Evolutionary conservation across 1,140 invertebrate species (phyloP), one percentile per base, ranked within the genome.

Genomic region (Cotesia glomerata): DNA sequence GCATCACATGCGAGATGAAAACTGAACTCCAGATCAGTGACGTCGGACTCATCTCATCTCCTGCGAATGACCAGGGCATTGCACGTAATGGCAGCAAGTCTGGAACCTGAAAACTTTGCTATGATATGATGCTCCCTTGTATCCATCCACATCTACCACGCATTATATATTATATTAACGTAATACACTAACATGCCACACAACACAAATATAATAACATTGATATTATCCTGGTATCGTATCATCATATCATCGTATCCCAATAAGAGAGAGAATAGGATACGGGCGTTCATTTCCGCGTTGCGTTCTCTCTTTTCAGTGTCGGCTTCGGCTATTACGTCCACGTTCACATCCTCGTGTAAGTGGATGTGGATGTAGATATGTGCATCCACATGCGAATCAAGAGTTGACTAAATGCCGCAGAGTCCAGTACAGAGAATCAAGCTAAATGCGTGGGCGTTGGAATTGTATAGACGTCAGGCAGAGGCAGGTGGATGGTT

Each of bases 401-500:
- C 35, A 45, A 64, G 75, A 78, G 72, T 74, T 74, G 79, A 72
- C 59, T 74, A 65, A 62, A 70, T 62, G 68, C 54, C 18, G 73
- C 70, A 34, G 58, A 70, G 32, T 32, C 36, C 14, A 32, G n/a
- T 3, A 14, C 1, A 45, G 69, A 74, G 78, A 72, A 63, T 72
- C 65, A 59, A 34, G 72, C 73, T 61, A 64, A 67, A 61, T 34
- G 56, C 32, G 35, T 54, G 63, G 49, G 52, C 18, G 52, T 45
- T 66, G 36, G 26, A 66, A 54, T 18, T 67, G 69, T 65, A 32
- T 62, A 65, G 72, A 77, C 76, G 66, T 52, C 74, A 71, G 75
- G 79, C 80, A 81, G 80, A 71, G 75, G 79, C 80, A 81, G 80
- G 80, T 81, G 80, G 80, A 81, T 79, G 75, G 66, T 76, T 79